Evolutionary conservation across 2,797 vertebrate species (phyloP), one percentile per base, ranked within the genome.

Genomic region (Cuculus canorus): DNA sequence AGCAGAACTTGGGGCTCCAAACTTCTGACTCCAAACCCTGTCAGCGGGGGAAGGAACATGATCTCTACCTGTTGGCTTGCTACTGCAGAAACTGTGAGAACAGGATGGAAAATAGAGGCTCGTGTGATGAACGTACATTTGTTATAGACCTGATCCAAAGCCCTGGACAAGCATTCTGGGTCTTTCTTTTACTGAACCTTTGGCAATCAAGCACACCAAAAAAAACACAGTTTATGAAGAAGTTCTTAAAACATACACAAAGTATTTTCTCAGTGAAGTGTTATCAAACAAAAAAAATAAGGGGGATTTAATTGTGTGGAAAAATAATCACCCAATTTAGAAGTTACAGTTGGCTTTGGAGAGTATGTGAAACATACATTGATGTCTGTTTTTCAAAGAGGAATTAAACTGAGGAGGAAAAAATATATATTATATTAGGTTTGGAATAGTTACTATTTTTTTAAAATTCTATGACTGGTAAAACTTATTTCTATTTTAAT

Each of bases 41-140:
- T n/a, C 23, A 16, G 13, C 2, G 4, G 2, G 4, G 3, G 11
- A 45, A 63, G 35, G 37, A 59, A n/a, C 4, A 7, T 9, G 10
- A 39, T 27, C 21, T 43, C 8, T 78, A 35, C 13, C 21, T 76
- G 32, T 6, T 48, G 30, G n/a, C 1, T 82, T 4, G 24, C 4
- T 22, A 48, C 24, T 17, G 33, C 56, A 78, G 13, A 17, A 64
- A 69, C 16, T 4, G 0, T 28, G 8, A 60, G 24, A 47, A 64
- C 2, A 23, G 47, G 12, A 9, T 82, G 50, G 35, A 73, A 73
- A 80, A 35, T 3, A n/a, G 41, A 82, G 30, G 37, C 6, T 14
- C 1, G 1, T 7, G 24, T 11, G 52, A 39, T 32, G 43, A 80
- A 56, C 25, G 11, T 18, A 8, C 2, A 3, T 21, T 47, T 54